Percentiles rank a stretch among this genome's conserved stretches.
Conservation (phyloP, 2,797 vertebrate species). For the Selene dorsalis region DNA sequence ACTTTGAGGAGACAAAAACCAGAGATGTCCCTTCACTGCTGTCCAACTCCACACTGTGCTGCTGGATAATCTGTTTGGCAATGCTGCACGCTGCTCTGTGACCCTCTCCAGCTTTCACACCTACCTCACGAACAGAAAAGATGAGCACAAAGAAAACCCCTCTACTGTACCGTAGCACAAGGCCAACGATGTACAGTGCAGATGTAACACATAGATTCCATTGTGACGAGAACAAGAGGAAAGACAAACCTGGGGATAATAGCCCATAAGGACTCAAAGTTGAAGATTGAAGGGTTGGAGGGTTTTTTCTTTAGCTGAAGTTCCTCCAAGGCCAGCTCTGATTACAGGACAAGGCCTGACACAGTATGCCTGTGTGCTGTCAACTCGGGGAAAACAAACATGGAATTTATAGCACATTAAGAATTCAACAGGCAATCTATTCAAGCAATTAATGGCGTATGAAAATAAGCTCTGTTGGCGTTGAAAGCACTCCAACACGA, state of each 20-base stretch:
- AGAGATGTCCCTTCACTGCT: slow-evolving; percentile 74
- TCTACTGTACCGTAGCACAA: slow-evolving; percentile 37
- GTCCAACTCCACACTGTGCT: slow-evolving; percentile 72
- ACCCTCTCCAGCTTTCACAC: slow-evolving; percentile 76
- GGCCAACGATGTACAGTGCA: slow-evolving; percentile 49
- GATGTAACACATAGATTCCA: slow-evolving; percentile 43
- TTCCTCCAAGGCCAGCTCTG: slow-evolving; percentile 78
- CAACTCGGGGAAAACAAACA: slow-evolving; percentile 85
- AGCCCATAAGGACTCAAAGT: slow-evolving; percentile 34
- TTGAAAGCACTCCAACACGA: slow-evolving; percentile 81
- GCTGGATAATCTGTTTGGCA: slow-evolving; percentile 74
- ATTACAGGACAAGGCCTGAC: slow-evolving; percentile 78
- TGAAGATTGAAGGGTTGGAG: slow-evolving; percentile 37
- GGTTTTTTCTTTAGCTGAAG: slow-evolving; percentile 58
- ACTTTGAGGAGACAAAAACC: slow-evolving; percentile 77
- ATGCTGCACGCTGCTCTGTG: slow-evolving; percentile 51
- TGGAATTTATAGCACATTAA: slow-evolving; percentile 86
- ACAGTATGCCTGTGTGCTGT: slow-evolving; percentile 79
- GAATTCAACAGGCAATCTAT: slow-evolving; percentile 88
- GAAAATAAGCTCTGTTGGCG: slow-evolving; percentile 85
- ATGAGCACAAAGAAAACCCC: slow-evolving; percentile 61
- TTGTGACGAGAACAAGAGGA: slow-evolving; percentile 33
- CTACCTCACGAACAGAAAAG: slow-evolving; percentile 52
- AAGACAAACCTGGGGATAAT: slow-evolving; percentile 59
- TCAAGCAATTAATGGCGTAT: slow-evolving; percentile 87